These are phyloP conservation scores for Neogobius melanostomus DNA, from an alignment of 2,113 vertebrate genomes.

Conservation along the genomic window DNA sequence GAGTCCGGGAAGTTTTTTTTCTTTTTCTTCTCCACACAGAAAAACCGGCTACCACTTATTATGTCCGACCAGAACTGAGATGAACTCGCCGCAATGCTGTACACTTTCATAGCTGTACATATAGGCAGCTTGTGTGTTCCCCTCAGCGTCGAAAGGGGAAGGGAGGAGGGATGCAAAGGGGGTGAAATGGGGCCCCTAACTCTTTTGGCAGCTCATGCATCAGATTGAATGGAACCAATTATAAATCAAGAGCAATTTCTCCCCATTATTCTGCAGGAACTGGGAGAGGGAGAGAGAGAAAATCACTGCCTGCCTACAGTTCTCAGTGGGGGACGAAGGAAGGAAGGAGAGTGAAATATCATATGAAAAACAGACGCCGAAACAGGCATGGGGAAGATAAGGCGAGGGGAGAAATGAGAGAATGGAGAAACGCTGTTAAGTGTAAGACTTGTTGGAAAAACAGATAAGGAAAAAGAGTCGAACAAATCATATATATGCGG, in stretches of 20 bases:
- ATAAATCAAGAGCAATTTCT: constrained; percentile 83
- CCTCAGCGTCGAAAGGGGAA: constrained; percentile 22
- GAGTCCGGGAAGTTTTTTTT: constrained; percentile 63
- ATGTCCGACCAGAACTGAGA: constrained; percentile 28
- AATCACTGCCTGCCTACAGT: constrained; percentile 48
- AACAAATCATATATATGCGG: constrained; percentile 10
- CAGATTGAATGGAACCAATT: constrained; percentile 83
- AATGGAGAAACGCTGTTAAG: constrained; percentile 41
- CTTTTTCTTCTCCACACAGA: constrained; percentile 20
- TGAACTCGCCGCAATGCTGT: constrained; percentile 33
- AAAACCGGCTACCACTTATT: constrained; percentile 58
- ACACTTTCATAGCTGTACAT: constrained; percentile 53
- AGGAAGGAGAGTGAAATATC: constrained; percentile 55
- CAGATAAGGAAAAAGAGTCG: constrained; percentile 30
- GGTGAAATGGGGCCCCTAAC: constrained; percentile 58
- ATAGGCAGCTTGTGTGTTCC: constrained; percentile 59
- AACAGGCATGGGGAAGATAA: constrained; percentile 59
- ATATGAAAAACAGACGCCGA: constrained; percentile 71
- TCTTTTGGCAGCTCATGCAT: constrained; percentile 77
- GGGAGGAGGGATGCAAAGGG: constrained; percentile 18
- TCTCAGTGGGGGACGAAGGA: constrained; percentile 61
- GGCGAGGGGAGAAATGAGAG: constrained; percentile 35
- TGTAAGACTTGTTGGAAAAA: constrained; percentile 49
- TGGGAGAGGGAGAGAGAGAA: constrained; percentile 25
- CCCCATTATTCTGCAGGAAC: constrained; percentile 78